Evolutionary conservation across 2,888 invertebrate species (phyloP).

Genomic region (Pandemis corylana): DNA sequence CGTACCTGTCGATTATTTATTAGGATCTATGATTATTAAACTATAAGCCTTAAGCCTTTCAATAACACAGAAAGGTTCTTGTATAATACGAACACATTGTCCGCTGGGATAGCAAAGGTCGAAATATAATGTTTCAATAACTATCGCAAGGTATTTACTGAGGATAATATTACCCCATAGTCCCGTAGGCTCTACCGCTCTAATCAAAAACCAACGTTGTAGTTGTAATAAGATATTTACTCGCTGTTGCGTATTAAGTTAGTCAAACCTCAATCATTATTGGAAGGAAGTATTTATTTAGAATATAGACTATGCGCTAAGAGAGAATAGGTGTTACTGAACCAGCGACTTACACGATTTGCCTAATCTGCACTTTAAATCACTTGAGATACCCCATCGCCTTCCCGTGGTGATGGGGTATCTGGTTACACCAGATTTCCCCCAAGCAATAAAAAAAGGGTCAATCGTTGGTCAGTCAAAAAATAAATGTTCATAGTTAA

Average conservation of each 20-base stretch:
- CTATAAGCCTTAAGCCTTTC: constrained; percentile 2
- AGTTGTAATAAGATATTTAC: background rate
- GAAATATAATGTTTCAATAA: constrained; percentile 13
- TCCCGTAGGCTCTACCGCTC: background rate
- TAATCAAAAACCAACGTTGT: background rate
- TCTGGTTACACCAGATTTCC: too few relatives aligned
- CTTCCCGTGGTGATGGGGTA: too few relatives aligned
- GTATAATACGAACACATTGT: background rate
- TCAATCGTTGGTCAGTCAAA: too few relatives aligned
- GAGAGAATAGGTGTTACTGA: too few relatives aligned
- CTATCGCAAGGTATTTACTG: constrained; percentile 9
- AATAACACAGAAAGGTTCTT: background rate
- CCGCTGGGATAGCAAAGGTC: constrained; percentile 41
- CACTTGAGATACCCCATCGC: too few relatives aligned
- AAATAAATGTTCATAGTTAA: too few relatives aligned
- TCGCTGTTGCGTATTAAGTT: background rate
- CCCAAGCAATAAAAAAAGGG: too few relatives aligned
- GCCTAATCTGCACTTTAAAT: too few relatives aligned
- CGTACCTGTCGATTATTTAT: background rate
- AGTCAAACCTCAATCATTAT: background rate
- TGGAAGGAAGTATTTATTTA: background rate
- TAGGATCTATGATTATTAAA: background rate
- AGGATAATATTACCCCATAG: background rate
- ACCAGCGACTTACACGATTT: too few relatives aligned
- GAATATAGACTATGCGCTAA: too few relatives aligned